A percentile compares a stretch with the other conserved stretches of the same genome.
phyloP scores from a whole-genome alignment of 2,113 vertebrate genomes.

The Myocastor coypus region DNA sequence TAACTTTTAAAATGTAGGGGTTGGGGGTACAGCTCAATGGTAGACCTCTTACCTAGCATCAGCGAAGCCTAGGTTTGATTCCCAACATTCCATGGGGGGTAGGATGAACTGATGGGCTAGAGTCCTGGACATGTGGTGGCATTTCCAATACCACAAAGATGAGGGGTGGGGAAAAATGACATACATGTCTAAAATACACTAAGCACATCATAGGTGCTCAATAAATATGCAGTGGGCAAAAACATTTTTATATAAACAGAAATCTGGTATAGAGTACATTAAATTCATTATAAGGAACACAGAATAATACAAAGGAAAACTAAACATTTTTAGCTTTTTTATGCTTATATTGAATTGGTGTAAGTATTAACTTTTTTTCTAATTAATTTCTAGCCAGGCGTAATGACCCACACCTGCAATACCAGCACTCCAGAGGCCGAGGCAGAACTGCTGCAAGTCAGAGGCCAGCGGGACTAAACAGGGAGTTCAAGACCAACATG shows the following conservation, averaged over 20 bases:
- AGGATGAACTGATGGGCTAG: not conserved
- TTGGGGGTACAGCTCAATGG: not conserved
- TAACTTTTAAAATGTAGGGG: not conserved
- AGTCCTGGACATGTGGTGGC: not conserved
- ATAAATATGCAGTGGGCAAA: not conserved
- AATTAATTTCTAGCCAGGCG: not conserved
- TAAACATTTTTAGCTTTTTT: conserved; percentile 4
- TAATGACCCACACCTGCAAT: not conserved
- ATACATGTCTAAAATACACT: conserved; percentile 8
- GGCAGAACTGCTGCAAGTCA: not conserved
- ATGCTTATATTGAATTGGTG: not conserved
- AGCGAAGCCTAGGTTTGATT: not conserved
- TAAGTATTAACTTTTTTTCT: not conserved
- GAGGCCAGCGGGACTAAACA: not conserved
- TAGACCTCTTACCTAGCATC: not conserved
- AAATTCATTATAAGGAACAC: not conserved
- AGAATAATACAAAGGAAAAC: not conserved
- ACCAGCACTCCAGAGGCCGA: not conserved
- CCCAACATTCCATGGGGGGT: not conserved
- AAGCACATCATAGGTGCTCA: not conserved
- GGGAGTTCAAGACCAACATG: too few relatives aligned
- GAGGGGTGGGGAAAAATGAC: not conserved
- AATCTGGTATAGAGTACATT: not conserved
- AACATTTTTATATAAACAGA: not conserved
- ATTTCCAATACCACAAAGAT: not conserved